Percentiles rank a stretch among this genome's conserved stretches.
phyloP scores from a whole-genome alignment of 2,797 vertebrate genomes.

The Zalophus californianus region DNA sequence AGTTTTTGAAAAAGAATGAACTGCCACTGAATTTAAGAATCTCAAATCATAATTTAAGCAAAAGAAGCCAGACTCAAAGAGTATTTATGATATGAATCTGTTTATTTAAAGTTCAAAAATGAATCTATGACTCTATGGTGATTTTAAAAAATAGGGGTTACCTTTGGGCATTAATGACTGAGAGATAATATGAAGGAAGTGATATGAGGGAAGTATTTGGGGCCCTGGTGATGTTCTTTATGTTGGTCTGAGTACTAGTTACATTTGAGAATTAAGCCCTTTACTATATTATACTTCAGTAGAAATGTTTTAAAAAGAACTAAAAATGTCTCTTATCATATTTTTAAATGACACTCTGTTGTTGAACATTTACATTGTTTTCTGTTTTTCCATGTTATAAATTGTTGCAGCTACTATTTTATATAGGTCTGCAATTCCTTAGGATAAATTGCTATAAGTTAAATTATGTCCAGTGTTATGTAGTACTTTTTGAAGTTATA shows the following conservation, averaged over 20 bases:
- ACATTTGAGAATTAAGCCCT: neutral
- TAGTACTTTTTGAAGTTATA: conserved; percentile 12
- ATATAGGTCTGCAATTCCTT: neutral
- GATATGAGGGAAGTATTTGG: neutral
- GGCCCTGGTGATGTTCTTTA: neutral
- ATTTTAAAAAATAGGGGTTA: neutral
- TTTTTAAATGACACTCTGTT: neutral
- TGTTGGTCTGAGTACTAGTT: neutral
- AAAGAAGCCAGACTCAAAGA: neutral
- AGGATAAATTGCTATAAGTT: neutral
- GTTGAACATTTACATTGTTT: neutral
- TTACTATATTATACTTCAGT: neutral
- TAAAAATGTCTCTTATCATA: neutral
- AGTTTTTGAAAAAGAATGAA: neutral
- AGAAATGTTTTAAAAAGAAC: neutral
- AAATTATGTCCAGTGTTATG: neutral
- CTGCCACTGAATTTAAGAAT: neutral
- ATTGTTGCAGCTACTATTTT: neutral
- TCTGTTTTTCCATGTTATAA: neutral
- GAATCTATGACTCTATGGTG: neutral
- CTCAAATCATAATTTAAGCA: neutral
- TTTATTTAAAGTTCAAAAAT: neutral
- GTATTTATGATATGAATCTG: neutral
- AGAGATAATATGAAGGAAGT: neutral
- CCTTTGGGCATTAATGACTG: neutral